Percentiles rank a stretch among this genome's conserved stretches.
These are phyloP conservation scores for Sphecodes monilicornis DNA, from an alignment of 2,888 invertebrate genomes.

Conservation along the genomic window DNA sequence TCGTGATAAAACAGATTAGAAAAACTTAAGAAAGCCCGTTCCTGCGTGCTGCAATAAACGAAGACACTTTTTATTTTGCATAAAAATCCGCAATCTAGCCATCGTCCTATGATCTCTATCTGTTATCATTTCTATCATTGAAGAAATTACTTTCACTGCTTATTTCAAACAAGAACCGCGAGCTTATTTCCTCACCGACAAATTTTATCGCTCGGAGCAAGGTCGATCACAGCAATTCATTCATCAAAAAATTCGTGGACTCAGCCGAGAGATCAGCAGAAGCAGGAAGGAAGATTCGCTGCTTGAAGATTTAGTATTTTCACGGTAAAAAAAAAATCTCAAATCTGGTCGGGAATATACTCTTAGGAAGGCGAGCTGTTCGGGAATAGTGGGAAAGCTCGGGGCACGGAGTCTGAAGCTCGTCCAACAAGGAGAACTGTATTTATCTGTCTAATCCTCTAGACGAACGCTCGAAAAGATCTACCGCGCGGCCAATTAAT, in stretches of 20 bases:
- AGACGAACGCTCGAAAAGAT: neutral
- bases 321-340: neutral
- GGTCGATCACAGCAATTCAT: neutral
- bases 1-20: too few relatives aligned
- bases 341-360: neutral
- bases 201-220: neutral
- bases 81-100: too few relatives aligned
- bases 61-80: too few relatives aligned
- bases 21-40: too few relatives aligned
- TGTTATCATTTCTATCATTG: too few relatives aligned
- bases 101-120: too few relatives aligned
- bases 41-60: too few relatives aligned
- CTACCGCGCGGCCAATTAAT: constrained; percentile 21
- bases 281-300: neutral
- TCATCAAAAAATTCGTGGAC: neutral
- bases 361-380: neutral
- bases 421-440: neutral
- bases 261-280: neutral
- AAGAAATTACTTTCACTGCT: neutral
- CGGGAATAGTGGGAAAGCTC: neutral
- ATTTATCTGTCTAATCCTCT: constrained; percentile 8
- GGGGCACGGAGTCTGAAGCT: neutral
- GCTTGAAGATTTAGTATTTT: neutral
- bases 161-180: too few relatives aligned
- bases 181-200: too few relatives aligned